These are phyloP conservation scores for Trachelus troglodyta DNA, from an alignment of 2,888 invertebrate genomes.

Conservation along the genomic window DNA sequence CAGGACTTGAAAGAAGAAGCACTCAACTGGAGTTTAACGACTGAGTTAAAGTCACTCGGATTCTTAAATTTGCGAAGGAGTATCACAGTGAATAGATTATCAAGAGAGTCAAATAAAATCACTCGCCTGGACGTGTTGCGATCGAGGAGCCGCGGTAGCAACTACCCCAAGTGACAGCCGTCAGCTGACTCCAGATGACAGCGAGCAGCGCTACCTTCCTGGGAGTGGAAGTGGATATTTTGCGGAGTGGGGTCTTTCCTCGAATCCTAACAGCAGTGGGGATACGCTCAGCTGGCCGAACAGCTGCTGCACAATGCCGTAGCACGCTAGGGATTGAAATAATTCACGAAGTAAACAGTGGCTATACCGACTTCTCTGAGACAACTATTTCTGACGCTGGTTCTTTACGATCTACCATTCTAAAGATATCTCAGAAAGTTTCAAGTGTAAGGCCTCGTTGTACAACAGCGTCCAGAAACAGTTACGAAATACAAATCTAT, in stretches of 20 bases:
- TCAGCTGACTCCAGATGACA: constrained; percentile 45
- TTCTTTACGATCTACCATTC: background rate
- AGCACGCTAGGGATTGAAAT: background rate
- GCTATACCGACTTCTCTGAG: background rate
- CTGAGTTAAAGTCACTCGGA: background rate
- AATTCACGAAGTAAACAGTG: constrained; percentile 6
- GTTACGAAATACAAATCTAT: background rate
- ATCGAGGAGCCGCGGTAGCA: constrained; percentile 58
- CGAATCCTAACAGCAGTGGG: constrained; percentile 26
- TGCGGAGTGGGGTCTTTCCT: background rate
- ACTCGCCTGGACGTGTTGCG: constrained; percentile 53
- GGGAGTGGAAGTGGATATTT: background rate
- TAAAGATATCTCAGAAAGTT: background rate
- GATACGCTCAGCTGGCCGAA: constrained; percentile 47
- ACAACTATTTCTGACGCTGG: background rate
- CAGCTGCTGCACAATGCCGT: constrained; percentile 40
- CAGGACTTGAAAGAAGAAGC: background rate
- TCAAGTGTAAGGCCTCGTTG: background rate
- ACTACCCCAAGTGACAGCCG: constrained; percentile 50
- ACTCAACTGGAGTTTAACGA: background rate
- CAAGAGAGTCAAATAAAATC: constrained; percentile 18
- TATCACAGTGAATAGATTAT: background rate
- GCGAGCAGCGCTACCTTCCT: constrained; percentile 8
- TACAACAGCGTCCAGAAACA: background rate
- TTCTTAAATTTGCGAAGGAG: background rate